Evolutionary conservation across 2,113 vertebrate genomes (phyloP).

Genomic region (Ctenomys sociabilis): DNA sequence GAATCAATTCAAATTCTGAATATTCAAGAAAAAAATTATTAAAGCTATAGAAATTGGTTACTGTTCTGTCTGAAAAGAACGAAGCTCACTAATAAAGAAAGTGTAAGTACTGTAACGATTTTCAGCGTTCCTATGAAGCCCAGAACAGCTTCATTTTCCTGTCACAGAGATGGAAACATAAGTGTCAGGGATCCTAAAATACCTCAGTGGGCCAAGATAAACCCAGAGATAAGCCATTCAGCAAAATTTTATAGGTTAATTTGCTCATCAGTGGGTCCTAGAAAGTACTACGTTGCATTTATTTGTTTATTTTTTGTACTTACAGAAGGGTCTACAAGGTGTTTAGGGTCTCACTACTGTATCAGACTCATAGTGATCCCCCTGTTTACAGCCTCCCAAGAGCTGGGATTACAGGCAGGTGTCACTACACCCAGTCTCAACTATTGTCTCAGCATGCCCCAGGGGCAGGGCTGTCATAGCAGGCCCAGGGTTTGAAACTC

Average conservation of each 20-base stretch:
- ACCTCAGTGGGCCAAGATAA: not conserved
- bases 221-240: slow-evolving; percentile 11
- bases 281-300: not conserved
- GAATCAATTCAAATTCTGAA: slow-evolving; percentile 41
- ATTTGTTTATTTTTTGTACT: too few relatives aligned
- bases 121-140: not conserved
- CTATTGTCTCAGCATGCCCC: too few relatives aligned
- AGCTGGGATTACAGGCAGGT: too few relatives aligned
- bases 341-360: too few relatives aligned
- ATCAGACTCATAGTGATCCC: too few relatives aligned
- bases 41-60: not conserved
- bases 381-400: too few relatives aligned
- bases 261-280: not conserved
- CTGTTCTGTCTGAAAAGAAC: slow-evolving; percentile 44
- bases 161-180: not conserved
- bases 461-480: too few relatives aligned
- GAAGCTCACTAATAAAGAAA: not conserved
- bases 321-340: too few relatives aligned
- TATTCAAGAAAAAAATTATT: slow-evolving; percentile 47
- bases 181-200: not conserved
- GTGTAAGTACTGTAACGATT: not conserved
- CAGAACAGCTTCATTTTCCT: not conserved
- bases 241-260: not conserved
- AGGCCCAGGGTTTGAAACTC: too few relatives aligned
- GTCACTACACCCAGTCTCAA: too few relatives aligned